Conservation (phyloP, 2,888 invertebrate genomes). For the Omphaloscelis lunosa region DNA sequence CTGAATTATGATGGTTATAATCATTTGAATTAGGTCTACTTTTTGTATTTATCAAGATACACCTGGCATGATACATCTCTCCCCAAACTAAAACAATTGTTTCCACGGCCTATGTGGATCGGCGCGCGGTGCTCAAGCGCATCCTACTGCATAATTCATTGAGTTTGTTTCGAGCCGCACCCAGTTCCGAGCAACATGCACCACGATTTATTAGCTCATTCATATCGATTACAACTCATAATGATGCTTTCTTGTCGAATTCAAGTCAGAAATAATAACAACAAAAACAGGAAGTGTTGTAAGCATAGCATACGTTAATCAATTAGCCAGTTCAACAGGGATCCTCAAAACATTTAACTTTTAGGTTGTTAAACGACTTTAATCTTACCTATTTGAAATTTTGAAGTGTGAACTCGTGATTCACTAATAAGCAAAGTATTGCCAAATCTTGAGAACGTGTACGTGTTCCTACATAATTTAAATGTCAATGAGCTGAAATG, state of each 20-base stretch:
- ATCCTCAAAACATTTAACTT: neutral
- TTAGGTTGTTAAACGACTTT: conserved; percentile 1
- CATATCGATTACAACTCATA: conserved; percentile 29
- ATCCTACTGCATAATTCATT: conserved; percentile 66
- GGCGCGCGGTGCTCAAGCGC: conserved; percentile 45
- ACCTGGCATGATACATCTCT: conserved; percentile 13
- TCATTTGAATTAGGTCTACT: neutral
- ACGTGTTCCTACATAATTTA: neutral
- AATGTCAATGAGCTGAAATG: conserved; percentile 41
- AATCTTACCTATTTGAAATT: conserved; percentile 22
- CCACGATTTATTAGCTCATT: conserved; percentile 46
- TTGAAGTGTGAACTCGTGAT: conserved; percentile 54
- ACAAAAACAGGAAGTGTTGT: neutral
- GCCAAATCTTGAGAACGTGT: conserved; percentile 24
- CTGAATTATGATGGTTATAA: neutral
- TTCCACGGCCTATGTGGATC: conserved; percentile 24
- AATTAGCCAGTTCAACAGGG: neutral
- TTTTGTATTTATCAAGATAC: neutral
- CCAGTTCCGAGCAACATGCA: conserved; percentile 24
- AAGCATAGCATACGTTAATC: neutral
- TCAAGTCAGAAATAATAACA: neutral
- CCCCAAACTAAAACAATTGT: conserved; percentile 16
- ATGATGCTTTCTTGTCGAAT: conserved; percentile 21
- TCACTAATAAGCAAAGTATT: conserved; percentile 41
- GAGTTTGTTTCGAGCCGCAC: conserved; percentile 57